Evolutionary conservation across 2,797 vertebrate genomes (phyloP).

Genomic region (Prionace glauca): DNA sequence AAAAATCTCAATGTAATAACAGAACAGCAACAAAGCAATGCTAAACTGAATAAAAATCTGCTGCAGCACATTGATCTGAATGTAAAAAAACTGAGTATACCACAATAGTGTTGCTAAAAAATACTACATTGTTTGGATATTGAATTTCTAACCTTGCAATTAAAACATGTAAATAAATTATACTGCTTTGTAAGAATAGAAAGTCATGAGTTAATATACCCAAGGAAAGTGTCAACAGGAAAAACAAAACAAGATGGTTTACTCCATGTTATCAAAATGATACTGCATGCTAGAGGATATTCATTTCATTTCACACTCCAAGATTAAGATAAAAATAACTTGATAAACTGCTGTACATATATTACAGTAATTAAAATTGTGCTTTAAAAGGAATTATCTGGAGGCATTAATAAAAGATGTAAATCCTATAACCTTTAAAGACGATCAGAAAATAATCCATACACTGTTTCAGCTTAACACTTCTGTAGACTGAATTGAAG

Average conservation of each 20-base stretch:
- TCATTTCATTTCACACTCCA: background rate
- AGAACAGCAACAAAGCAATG: background rate
- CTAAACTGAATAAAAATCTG: background rate
- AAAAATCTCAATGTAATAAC: background rate
- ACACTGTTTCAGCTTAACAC: background rate
- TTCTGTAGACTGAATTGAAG: background rate
- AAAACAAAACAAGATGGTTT: background rate
- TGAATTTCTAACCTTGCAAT: background rate
- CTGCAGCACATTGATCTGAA: background rate
- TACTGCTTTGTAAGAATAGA: background rate
- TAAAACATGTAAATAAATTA: slow-evolving; percentile 1
- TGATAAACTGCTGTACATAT: background rate
- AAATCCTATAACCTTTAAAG: slow-evolving; percentile 7
- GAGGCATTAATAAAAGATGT: background rate
- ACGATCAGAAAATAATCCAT: background rate
- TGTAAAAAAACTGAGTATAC: background rate
- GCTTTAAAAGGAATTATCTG: background rate
- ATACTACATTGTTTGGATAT: background rate
- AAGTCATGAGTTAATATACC: background rate
- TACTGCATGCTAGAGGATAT: background rate
- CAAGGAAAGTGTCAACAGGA: background rate
- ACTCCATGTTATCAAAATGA: background rate
- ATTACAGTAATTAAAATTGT: background rate
- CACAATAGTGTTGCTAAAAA: background rate
- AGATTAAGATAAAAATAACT: slow-evolving; percentile 9